A percentile compares a stretch with the other conserved stretches of the same genome.
Conservation (phyloP, 2,888 invertebrate genomes). For the Xestia xanthographa region DNA sequence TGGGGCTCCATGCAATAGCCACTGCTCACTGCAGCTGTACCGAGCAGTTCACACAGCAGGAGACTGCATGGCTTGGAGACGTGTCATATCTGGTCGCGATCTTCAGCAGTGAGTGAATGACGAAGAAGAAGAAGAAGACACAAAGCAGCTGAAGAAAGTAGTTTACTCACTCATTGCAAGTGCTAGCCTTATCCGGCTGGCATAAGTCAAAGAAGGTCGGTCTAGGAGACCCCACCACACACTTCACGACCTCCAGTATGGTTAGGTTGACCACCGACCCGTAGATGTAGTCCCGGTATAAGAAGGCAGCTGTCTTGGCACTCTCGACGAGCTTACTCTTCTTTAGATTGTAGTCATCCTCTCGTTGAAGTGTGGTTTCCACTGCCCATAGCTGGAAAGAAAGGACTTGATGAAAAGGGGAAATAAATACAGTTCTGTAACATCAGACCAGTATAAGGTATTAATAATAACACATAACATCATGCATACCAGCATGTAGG, state of each 20-base stretch:
- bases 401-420: conserved; percentile 11
- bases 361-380: conserved; percentile 82
- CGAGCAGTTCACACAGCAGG: no score
- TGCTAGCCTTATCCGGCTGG: conserved; percentile 91
- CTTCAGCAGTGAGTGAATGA: no score
- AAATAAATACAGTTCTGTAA: neutral
- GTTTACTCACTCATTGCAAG: conserved; percentile 90
- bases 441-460: no score
- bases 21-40: no score
- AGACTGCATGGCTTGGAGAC: no score
- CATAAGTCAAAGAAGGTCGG: conserved; percentile 95
- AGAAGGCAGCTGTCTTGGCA: conserved; percentile 83
- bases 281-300: conserved; percentile 92
- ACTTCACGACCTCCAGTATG: conserved; percentile 92
- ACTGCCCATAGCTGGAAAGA: conserved; percentile 86
- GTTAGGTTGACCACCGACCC: conserved; percentile 92
- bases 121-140: no score
- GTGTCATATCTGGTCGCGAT: no score
- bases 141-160: no score
- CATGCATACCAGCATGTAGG: no score
- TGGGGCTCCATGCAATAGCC: no score
- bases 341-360: conserved; percentile 85
- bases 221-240: conserved; percentile 93
- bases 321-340: conserved; percentile 82
- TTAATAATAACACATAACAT: no score